phyloP scores from a whole-genome alignment of 2,797 vertebrate species.

The Cyclura pinguis region DNA sequence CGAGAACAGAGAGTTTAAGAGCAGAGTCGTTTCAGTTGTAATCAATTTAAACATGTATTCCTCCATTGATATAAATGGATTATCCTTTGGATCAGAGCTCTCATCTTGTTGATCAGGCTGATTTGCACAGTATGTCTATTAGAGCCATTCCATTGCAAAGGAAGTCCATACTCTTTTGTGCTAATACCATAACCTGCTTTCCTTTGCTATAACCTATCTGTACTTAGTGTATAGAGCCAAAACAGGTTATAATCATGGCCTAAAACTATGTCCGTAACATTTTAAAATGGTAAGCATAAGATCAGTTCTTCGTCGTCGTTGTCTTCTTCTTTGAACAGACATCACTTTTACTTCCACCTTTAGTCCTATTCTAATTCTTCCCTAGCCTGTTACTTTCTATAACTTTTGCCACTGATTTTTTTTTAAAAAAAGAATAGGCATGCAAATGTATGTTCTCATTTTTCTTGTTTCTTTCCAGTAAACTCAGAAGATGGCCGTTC shows the following conservation, averaged over 20 bases:
- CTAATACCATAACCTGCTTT: background rate
- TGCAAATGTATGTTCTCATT: background rate
- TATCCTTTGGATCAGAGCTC: background rate
- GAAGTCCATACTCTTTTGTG: background rate
- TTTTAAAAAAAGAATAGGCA: background rate
- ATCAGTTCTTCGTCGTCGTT: background rate
- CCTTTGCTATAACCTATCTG: too few relatives aligned
- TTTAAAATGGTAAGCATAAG: background rate
- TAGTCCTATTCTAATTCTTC: background rate
- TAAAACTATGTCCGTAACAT: too few relatives aligned
- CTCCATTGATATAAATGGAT: background rate
- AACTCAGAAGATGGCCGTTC: slow-evolving; percentile 87
- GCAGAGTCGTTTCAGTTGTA: background rate
- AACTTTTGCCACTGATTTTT: background rate
- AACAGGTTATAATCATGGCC: too few relatives aligned
- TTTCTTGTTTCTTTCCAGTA: slow-evolving; percentile 65
- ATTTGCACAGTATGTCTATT: background rate
- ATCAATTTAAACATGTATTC: background rate
- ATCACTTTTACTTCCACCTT: background rate
- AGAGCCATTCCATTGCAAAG: background rate
- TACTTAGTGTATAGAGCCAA: too few relatives aligned
- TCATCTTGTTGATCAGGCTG: background rate
- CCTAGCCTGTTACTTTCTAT: background rate
- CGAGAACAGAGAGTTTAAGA: background rate
- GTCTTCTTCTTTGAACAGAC: background rate